phyloP scores from a whole-genome alignment of 37 sponge, comb jelly and placozoan species.

The Oscarella lobularis region DNA sequence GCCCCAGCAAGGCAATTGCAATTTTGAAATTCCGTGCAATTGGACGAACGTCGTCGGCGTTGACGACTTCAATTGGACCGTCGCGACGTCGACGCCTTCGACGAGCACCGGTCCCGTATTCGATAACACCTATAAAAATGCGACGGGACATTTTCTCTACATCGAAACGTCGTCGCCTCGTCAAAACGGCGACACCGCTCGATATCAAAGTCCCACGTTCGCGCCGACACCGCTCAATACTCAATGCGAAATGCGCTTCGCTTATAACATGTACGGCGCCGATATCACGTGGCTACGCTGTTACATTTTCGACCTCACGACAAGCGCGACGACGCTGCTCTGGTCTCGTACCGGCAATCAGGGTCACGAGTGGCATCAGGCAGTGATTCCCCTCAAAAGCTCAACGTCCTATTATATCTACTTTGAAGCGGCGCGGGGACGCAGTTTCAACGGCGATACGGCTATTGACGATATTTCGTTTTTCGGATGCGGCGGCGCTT shows the following conservation, averaged over 20 bases:
- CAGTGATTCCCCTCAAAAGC: background rate
- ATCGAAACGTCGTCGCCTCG: background rate
- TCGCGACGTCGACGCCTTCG: slow-evolving; percentile 13
- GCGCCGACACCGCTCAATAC: too few relatives aligned
- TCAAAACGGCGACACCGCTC: background rate
- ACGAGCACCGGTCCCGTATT: slow-evolving; percentile 13
- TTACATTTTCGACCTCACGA: background rate
- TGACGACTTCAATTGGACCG: slow-evolving; percentile 29
- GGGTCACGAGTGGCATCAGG: background rate
- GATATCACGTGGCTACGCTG: slow-evolving; percentile 9
- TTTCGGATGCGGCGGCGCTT: background rate
- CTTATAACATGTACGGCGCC: slow-evolving; percentile 30
- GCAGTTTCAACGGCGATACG: slow-evolving; percentile 12
- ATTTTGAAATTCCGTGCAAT: too few relatives aligned
- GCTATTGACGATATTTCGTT: slow-evolving; percentile 32
- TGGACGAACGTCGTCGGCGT: too few relatives aligned
- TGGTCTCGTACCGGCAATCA: background rate
- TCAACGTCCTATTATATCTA: background rate
- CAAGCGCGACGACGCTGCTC: background rate
- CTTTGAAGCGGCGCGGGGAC: slow-evolving; percentile 3
- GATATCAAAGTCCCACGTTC: background rate
- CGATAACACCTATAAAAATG: slow-evolving; percentile 24
- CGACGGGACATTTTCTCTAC: background rate
- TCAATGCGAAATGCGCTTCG: slow-evolving; percentile 10
- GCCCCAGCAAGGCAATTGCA: too few relatives aligned